Evolutionary conservation across 1,140 invertebrate genomes (phyloP).

Genomic region (Drosophila nikananu): DNA sequence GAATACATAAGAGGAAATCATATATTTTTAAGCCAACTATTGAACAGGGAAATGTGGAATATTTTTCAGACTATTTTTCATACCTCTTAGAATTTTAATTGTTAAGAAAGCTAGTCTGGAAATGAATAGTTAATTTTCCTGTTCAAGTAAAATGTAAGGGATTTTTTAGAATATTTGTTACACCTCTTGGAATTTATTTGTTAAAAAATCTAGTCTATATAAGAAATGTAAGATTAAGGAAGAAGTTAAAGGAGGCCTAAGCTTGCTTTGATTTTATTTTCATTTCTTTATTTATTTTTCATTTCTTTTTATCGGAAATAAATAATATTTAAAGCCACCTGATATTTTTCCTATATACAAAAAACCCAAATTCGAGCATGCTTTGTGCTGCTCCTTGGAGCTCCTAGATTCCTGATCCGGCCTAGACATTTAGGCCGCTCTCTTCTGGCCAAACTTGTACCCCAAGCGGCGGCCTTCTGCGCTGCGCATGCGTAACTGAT

Average conservation of each 20-base stretch:
- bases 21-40: no score
- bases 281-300: background rate
- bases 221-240: no score
- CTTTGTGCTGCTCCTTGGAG: background rate
- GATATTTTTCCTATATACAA: background rate
- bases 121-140: no score
- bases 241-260: background rate
- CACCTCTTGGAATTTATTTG: no score
- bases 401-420: slow-evolving; percentile 6
- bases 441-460: slow-evolving; percentile 33
- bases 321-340: background rate
- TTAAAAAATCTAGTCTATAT: background rate
- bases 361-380: background rate
- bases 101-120: no score
- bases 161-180: background rate
- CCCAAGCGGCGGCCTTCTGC: slow-evolving; percentile 29
- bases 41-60: no score
- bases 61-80: no score
- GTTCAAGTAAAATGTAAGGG: background rate
- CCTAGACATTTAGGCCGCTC: slow-evolving; percentile 37
- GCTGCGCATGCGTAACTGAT: slow-evolving; percentile 75
- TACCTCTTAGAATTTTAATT: no score
- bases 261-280: background rate
- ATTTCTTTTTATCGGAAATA: background rate
- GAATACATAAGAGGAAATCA: no score